These are phyloP conservation scores for Enteromius unitaeniatus DNA, from an alignment of 2,797 vertebrate species.

Conservation along the genomic window DNA sequence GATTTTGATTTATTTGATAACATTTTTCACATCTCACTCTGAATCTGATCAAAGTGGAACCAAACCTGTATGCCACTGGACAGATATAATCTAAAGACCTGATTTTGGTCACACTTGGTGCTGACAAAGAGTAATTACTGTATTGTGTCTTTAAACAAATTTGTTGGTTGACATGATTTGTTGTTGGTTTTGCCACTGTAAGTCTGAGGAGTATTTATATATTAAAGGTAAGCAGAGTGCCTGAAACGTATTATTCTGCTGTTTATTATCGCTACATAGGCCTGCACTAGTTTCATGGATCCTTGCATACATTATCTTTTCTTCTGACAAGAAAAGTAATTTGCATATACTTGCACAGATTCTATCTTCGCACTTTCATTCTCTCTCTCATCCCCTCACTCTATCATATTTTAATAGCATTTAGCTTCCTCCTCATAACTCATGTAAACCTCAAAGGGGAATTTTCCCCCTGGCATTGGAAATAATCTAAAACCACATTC, in stretches of 20 bases:
- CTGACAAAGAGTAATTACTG: not conserved
- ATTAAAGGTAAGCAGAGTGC: not conserved
- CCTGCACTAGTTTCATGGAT: not conserved
- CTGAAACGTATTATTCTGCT: not conserved
- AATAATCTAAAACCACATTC: slow-evolving; percentile 10
- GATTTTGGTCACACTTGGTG: not conserved
- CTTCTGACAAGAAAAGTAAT: slow-evolving; percentile 27
- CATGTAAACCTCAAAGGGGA: slow-evolving; percentile 11
- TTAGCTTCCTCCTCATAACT: slow-evolving; percentile 17
- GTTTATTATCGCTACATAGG: not conserved
- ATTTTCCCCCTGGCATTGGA: not conserved
- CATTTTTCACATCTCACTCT: not conserved
- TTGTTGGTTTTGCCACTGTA: not conserved
- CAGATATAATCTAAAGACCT: not conserved
- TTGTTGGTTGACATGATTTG: not conserved
- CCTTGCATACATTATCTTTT: not conserved
- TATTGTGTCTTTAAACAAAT: not conserved
- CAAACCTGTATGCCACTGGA: not conserved
- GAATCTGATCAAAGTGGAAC: not conserved
- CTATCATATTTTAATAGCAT: slow-evolving; percentile 25
- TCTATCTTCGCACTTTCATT: not conserved
- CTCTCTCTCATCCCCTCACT: not conserved
- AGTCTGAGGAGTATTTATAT: not conserved
- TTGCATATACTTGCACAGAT: slow-evolving; percentile 23
- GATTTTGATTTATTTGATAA: not conserved